Percentiles rank a stretch among this genome's conserved stretches.
Evolutionary conservation across 2,797 vertebrate genomes (phyloP).

Genomic region (Halcyon leucocephala): DNA sequence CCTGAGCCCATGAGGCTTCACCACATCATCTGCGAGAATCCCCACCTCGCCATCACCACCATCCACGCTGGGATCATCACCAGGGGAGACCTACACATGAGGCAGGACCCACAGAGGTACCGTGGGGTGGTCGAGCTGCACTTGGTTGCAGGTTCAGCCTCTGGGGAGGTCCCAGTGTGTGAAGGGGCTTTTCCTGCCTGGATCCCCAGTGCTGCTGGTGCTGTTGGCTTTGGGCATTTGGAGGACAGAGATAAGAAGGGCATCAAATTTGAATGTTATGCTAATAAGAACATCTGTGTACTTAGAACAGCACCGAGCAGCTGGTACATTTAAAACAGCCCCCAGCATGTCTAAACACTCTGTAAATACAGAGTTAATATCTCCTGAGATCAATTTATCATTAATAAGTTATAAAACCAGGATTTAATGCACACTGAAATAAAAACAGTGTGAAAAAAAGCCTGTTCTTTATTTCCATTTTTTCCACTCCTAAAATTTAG

Average conservation of each 20-base stretch:
- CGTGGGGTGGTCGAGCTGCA: fast-evolving
- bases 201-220: background rate
- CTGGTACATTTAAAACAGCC: conserved; percentile 63
- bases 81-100: fast-evolving
- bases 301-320: conserved; percentile 53
- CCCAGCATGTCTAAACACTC: conserved; percentile 48
- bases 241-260: conserved; percentile 25
- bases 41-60: background rate
- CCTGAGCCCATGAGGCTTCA: fast-evolving
- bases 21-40: fast-evolving
- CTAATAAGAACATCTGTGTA: conserved; percentile 65
- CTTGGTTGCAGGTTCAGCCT: background rate
- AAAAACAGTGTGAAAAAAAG: background rate
- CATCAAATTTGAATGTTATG: conserved; percentile 35
- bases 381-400: conserved; percentile 66
- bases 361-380: conserved; percentile 70
- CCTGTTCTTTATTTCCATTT: background rate
- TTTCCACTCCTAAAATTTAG: background rate
- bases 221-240: background rate
- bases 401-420: conserved; percentile 60
- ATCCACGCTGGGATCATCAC: background rate
- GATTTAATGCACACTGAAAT: background rate
- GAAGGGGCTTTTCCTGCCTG: background rate
- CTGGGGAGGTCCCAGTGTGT: fast-evolving
- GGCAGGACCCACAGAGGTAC: background rate